Conservation (phyloP, 2,113 vertebrate species). For the Nothoprocta pentlandii region DNA sequence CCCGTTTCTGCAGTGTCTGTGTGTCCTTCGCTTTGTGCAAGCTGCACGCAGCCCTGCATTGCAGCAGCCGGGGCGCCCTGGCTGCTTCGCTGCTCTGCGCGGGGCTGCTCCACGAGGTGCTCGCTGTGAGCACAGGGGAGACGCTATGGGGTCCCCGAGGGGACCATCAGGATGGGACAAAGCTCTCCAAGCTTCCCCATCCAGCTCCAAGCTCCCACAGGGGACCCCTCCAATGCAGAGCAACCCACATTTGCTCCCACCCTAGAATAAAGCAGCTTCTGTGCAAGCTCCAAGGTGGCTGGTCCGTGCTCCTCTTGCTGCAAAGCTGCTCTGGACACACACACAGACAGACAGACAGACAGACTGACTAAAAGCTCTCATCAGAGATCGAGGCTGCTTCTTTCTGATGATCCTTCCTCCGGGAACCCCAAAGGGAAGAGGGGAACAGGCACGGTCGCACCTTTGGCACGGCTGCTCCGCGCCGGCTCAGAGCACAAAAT, state of each 20-base stretch:
- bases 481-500: slow-evolving; percentile 30
- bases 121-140: accelerated
- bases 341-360: not conserved
- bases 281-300: not conserved
- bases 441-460: not conserved
- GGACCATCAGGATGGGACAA: too few relatives aligned
- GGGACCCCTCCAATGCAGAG: not conserved
- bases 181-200: not conserved
- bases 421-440: not conserved
- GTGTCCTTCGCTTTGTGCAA: slow-evolving; percentile 73
- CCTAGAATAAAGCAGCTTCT: not conserved
- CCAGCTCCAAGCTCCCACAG: not conserved
- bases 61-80: slow-evolving; percentile 68
- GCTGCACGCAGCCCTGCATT: slow-evolving; percentile 77
- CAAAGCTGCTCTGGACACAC: slow-evolving; percentile 19
- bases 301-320: not conserved
- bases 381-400: not conserved
- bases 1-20: slow-evolving; percentile 71
- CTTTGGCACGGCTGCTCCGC: slow-evolving; percentile 20
- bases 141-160: too few relatives aligned
- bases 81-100: not conserved
- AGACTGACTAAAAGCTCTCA: not conserved
- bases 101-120: slow-evolving; percentile 10
- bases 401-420: not conserved
- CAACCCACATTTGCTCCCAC: not conserved